These are phyloP conservation scores for Callionymus lyra DNA, from an alignment of 2,113 vertebrate species.

Conservation along the genomic window DNA sequence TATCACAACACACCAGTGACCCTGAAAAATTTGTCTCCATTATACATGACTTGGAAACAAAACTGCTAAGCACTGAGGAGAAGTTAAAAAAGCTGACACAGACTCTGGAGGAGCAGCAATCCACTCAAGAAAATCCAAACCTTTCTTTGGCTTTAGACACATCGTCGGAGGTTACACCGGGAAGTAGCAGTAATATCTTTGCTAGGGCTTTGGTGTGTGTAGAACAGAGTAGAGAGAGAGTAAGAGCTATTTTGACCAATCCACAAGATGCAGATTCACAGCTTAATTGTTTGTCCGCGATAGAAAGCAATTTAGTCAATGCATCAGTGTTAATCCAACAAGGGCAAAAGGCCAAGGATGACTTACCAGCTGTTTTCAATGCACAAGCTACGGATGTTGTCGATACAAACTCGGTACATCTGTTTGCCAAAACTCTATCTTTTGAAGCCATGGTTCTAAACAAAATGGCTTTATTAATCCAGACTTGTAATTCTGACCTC, in stretches of 20 bases:
- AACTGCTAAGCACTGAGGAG: conserved; percentile 82
- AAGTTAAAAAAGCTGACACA: conserved; percentile 81
- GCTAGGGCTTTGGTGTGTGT: conserved; percentile 73
- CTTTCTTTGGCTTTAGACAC: too few species aligned
- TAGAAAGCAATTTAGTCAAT: conserved; percentile 67
- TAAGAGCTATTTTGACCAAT: conserved; percentile 62
- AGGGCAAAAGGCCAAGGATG: conserved; percentile 31
- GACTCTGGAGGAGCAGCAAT: conserved; percentile 73
- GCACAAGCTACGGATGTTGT: conserved; percentile 27
- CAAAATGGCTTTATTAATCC: conserved; percentile 81
- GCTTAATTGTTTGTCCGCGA: conserved; percentile 61
- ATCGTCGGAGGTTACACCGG: too few species aligned
- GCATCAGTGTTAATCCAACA: conserved; percentile 68
- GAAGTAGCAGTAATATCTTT: conserved; percentile 60
- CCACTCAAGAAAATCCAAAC: conserved; percentile 35
- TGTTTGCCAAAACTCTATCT: conserved; percentile 76
- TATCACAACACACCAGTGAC: conserved; percentile 65
- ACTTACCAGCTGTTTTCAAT: conserved; percentile 19
- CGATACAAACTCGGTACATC: conserved; percentile 59
- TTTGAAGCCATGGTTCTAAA: conserved; percentile 81
- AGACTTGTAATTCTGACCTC: conserved; percentile 71
- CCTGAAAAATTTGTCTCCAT: conserved; percentile 84
- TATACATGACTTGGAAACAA: conserved; percentile 84
- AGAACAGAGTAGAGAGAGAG: conserved; percentile 75
- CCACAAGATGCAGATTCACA: conserved; percentile 53